Evolutionary conservation across 1,140 invertebrate genomes (phyloP), one percentile per base, ranked within the genome.

Genomic region (Meteorus sp.): DNA sequence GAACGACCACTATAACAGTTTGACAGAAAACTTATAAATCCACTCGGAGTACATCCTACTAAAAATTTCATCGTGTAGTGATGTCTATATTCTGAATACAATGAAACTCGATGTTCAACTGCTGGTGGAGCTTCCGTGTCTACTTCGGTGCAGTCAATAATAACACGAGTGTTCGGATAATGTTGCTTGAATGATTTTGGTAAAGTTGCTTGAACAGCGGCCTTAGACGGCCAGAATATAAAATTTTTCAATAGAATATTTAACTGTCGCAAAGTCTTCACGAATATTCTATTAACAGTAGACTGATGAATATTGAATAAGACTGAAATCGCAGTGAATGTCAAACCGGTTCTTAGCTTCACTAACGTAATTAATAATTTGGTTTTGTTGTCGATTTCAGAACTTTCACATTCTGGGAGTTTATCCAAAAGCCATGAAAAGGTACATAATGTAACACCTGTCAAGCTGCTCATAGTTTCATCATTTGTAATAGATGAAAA

Each of bases 111-210:
- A n/a, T 39, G 6, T 11, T 6, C 11, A 11, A 33, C 6, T 33
- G 6, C 29, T 33, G 61, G 44, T 7, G 68, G 68, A 17, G 33
- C 55, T 63, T 73, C 63, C 5, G 64, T 66, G 51, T 57, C 45
- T 13, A 76, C 58, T 68, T 76, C 70, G 39, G 64, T 67, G 37
- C 70, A 71, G 45, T 74, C 72, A 8, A 76, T 64, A 33, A 75
- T 73, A 0, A 67, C 64, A 37, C 68, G 47, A 15, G 60, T 63
- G 33, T 58, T 47, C 19, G 64, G 65, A 59, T 69, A 73, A 43
- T 53, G 44, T 33, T 23, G 23, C 58, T 67, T 65, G 44, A 74
- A 76, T n/a, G 47, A 33, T 50, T 45, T 22, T 41, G 70, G 72
- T 60, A 75, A 64, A 37, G 23, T 65, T 57, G 27, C 37, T 43